Evolutionary conservation across 2,113 vertebrate genomes (phyloP), one percentile per base, ranked within the genome.

Genomic region (Acrocephalus kingi): DNA sequence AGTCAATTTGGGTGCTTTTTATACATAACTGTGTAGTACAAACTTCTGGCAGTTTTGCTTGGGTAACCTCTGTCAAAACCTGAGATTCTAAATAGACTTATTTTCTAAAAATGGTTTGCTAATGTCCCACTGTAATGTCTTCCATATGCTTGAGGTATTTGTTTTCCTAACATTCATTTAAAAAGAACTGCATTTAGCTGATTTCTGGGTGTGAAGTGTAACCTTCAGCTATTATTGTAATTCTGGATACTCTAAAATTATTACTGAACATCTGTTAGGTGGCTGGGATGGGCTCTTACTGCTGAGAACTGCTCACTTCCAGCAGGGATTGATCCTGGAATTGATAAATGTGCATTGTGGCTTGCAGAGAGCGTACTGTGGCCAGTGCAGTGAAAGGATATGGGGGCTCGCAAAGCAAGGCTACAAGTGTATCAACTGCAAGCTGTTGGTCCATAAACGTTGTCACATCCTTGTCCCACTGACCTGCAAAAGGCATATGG

Each of bases 381-480:
- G 99, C 98, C 99, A 99, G 98, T 99, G 99, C 98, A 98, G 98
- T 76, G 99, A 99, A 97, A 99, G 99, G 99, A 99, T 99, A 99
- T 99, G 99, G 99, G 98, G 99, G 92, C 99, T 99, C 92, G 98
- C 98, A 85, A 97, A 97, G 98, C 99, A 99, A 98, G 99, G 99
- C 98, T 99, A 99, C 99, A 99, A 99, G 98, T 99, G 99, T 98
- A 98, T 99, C 99, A 98, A 98, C 98, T 99, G 99, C 99, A 99
- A 98, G 96, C 97, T 99, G 89, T 98, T 99, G 98, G 99, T 99
- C 98, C 99, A 99, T 99, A 99, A 99, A 97, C 99, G 99, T 96
- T 99, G 99, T 98, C 99, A 99, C 98, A 98, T 98, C 97, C 98
- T 99, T 73, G 98, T 99, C 97, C 99, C 98, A 94, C 98, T 98